Evolutionary conservation across 1,140 invertebrate genomes (phyloP).

Genomic region (Agraylea sexmaculata): DNA sequence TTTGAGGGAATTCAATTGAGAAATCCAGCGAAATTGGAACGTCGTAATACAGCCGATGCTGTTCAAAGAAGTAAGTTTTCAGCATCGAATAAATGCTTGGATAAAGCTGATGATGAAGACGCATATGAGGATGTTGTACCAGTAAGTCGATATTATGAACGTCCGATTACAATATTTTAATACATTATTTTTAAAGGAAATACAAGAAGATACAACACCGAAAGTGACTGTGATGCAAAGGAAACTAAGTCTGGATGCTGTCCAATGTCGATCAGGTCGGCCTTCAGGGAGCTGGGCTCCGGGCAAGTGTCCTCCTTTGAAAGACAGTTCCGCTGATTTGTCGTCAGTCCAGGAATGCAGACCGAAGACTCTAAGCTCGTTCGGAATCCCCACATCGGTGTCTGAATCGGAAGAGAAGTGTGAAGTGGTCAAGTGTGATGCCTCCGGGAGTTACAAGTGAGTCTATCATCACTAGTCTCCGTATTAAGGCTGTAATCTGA

Average conservation of each 20-base stretch:
- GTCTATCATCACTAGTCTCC: too few species aligned
- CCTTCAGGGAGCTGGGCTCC: too few species aligned
- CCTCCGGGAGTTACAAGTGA: too few species aligned
- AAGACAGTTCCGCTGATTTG: background rate
- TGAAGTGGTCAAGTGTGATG: constrained; percentile 1
- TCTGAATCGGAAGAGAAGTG: constrained; percentile 8
- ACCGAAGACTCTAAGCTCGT: constrained; percentile 13
- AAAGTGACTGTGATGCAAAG: constrained; percentile 15
- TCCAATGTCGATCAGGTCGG: background rate
- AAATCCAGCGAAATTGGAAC: constrained; percentile 29
- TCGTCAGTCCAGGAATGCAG: constrained; percentile 1
- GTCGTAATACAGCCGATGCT: constrained; percentile 37
- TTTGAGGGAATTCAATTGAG: constrained; percentile 24
- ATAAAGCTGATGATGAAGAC: too few species aligned
- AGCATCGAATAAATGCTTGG: too few species aligned
- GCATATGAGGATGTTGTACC: constrained; percentile 28
- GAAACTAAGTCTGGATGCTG: constrained; percentile 15
- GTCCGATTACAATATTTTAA: background rate
- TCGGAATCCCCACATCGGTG: constrained; percentile 10
- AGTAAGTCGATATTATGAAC: constrained; percentile 30
- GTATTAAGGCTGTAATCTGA: too few species aligned
- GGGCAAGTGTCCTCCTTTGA: background rate
- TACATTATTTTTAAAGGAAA: background rate
- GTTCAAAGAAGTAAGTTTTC: constrained; percentile 35
- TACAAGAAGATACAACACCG: constrained; percentile 1